Conservation (phyloP, 2,888 invertebrate genomes). For the Hyposoter dolosus region DNA sequence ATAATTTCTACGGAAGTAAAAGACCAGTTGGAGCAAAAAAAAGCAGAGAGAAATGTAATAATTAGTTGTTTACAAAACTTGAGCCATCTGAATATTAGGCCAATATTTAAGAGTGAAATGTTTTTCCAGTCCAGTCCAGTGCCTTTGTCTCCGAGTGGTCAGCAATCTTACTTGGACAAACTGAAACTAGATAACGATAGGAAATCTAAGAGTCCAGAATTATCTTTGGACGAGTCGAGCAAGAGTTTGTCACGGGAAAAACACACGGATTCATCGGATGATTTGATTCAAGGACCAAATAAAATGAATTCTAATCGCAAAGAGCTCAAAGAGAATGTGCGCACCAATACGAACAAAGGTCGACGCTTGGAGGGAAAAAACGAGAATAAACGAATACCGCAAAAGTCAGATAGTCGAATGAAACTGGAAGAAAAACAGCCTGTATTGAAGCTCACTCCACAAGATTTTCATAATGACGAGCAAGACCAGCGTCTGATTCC, state of each 20-base stretch:
- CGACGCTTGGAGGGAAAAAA: background rate
- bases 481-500: slow-evolving; percentile 73
- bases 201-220: slow-evolving; percentile 46
- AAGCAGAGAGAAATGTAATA: slow-evolving; percentile 24
- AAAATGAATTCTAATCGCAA: background rate
- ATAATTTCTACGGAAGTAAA: slow-evolving; percentile 73
- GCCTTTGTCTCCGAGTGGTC: background rate
- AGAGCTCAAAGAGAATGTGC: background rate
- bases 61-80: background rate
- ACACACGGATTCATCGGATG: background rate
- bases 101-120: background rate
- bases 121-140: slow-evolving; percentile 33
- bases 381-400: slow-evolving; percentile 29
- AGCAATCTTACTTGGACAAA: background rate
- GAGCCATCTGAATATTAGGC: background rate
- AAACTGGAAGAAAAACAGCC: slow-evolving; percentile 53
- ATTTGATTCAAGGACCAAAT: background rate
- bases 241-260: slow-evolving; percentile 31
- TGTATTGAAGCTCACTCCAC: slow-evolving; percentile 72
- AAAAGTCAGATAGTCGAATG: slow-evolving; percentile 7
- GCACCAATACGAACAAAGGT: background rate
- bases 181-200: background rate
- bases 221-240: background rate
- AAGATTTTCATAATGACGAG: slow-evolving; percentile 64
- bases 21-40: slow-evolving; percentile 47